phyloP scores from a whole-genome alignment of 1,140 invertebrate species.

The Littorina saxatilis region DNA sequence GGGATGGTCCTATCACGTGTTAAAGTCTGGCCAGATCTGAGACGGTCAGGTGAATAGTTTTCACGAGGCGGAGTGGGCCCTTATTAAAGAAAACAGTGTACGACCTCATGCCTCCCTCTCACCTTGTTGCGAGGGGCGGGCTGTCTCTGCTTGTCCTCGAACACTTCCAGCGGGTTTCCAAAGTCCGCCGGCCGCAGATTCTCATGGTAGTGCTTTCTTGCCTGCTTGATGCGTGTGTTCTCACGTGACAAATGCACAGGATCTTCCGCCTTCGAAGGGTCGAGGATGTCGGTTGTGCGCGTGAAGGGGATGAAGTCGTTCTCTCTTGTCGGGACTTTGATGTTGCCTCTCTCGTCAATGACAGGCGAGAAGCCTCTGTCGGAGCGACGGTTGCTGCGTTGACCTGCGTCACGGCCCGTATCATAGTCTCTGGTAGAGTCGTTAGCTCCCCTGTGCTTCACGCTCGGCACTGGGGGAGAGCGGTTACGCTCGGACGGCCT shows the following conservation, averaged over 20 bases:
- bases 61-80: too few species aligned
- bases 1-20: too few species aligned
- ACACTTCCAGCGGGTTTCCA: constrained; percentile 64
- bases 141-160: constrained; percentile 61
- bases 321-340: constrained; percentile 45
- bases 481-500: constrained; percentile 12
- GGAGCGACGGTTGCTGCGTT: constrained; percentile 36
- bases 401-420: constrained; percentile 37
- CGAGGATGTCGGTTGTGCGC: constrained; percentile 71
- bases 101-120: background rate
- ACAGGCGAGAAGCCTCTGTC: constrained; percentile 16
- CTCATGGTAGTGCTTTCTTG: constrained; percentile 70
- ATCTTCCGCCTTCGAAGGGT: constrained; percentile 68
- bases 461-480: constrained; percentile 65
- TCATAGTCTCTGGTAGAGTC: constrained; percentile 26
- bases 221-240: constrained; percentile 64
- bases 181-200: constrained; percentile 68
- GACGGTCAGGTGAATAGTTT: too few species aligned
- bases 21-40: too few species aligned
- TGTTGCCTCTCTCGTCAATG: constrained; percentile 34
- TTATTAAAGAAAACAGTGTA: background rate
- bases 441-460: constrained; percentile 51
- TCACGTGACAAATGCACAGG: constrained; percentile 73
- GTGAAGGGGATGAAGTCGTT: constrained; percentile 73
- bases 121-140: constrained; percentile 31